Conservation (phyloP, 2,797 vertebrate species). For the Enoplosus armatus region DNA sequence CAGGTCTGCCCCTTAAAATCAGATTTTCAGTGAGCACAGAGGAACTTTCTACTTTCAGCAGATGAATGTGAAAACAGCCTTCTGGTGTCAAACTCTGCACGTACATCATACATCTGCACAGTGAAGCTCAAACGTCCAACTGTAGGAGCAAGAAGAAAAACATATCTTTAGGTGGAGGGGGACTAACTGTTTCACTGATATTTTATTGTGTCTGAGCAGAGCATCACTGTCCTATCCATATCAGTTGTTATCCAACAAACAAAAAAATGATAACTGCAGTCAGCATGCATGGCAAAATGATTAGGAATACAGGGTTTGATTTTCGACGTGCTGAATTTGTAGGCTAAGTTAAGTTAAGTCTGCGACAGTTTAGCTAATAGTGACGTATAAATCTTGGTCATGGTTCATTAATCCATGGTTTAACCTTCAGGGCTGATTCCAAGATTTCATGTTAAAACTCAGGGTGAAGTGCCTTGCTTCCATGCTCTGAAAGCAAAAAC, state of each 20-base stretch:
- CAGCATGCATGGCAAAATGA: background rate
- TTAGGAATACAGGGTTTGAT: too few species aligned
- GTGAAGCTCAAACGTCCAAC: too few species aligned
- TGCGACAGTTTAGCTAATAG: constrained; percentile 18
- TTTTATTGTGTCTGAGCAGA: background rate
- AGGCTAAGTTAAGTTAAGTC: constrained; percentile 12
- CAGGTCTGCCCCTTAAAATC: too few species aligned
- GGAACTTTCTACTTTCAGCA: too few species aligned
- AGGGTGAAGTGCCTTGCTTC: background rate
- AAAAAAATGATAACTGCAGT: background rate
- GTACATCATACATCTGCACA: too few species aligned
- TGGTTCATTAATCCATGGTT: constrained; percentile 44
- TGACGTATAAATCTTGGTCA: constrained; percentile 21
- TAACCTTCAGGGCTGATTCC: constrained; percentile 23
- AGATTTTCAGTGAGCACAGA: too few species aligned
- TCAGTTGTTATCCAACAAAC: background rate
- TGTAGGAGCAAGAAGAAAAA: too few species aligned
- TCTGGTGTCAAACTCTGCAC: too few species aligned
- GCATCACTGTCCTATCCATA: background rate
- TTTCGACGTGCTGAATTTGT: too few species aligned
- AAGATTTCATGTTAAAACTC: constrained; percentile 12
- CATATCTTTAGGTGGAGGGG: too few species aligned
- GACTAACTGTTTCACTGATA: background rate
- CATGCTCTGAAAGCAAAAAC: constrained; percentile 22
- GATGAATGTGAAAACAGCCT: too few species aligned